These are phyloP conservation scores for Apteryx mantelli DNA, from an alignment of 2,113 vertebrate species.

Conservation along the genomic window DNA sequence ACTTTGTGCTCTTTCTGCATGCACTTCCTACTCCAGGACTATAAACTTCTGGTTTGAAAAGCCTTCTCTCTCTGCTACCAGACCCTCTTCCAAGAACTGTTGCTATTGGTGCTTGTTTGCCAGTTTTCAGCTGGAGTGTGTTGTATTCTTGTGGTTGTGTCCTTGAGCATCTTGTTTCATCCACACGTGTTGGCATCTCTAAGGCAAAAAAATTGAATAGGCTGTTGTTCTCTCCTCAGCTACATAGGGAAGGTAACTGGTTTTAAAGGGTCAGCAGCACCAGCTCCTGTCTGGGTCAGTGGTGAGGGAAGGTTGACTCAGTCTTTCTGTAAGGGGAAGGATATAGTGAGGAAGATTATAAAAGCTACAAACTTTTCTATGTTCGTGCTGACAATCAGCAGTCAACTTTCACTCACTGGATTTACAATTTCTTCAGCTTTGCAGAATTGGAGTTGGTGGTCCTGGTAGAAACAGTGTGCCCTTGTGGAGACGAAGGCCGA, in stretches of 20 bases:
- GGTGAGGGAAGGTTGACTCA: not conserved
- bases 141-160: not conserved
- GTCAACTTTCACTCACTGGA: not conserved
- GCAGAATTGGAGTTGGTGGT: not conserved
- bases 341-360: not conserved
- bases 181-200: not conserved
- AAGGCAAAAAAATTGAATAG: not conserved
- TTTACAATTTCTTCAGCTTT: not conserved
- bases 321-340: not conserved
- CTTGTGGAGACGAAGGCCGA: not conserved
- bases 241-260: not conserved
- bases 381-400: not conserved
- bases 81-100: not conserved
- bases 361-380: not conserved
- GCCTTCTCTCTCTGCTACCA: not conserved
- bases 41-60: not conserved
- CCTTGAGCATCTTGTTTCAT: not conserved
- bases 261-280: not conserved
- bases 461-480: not conserved
- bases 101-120: not conserved
- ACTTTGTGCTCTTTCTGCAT: not conserved
- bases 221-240: not conserved
- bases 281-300: not conserved
- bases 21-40: not conserved
- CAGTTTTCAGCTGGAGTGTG: not conserved